These are phyloP conservation scores for Lochmaea capreae DNA, from an alignment of 2,888 invertebrate species.

Conservation along the genomic window DNA sequence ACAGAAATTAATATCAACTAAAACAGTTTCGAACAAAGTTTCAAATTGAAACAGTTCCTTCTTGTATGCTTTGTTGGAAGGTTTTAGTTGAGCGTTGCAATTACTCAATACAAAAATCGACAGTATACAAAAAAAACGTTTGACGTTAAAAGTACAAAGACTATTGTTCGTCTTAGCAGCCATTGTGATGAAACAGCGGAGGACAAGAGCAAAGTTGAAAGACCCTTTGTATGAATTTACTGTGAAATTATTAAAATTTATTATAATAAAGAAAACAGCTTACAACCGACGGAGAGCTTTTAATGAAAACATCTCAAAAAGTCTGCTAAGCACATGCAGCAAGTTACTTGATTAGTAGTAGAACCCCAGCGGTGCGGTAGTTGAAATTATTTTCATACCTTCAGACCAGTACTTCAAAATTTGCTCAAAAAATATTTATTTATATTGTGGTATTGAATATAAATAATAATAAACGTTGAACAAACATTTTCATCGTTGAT, in stretches of 20 bases:
- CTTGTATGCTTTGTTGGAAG: background rate
- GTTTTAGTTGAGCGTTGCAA: background rate
- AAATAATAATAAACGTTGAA: too few species aligned
- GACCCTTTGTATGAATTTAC: slow-evolving; percentile 29
- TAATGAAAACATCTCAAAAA: slow-evolving; percentile 36
- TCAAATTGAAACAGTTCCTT: background rate
- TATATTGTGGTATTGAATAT: background rate
- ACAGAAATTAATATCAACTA: too few species aligned
- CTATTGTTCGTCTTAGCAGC: background rate
- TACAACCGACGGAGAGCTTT: slow-evolving; percentile 25
- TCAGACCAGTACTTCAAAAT: background rate
- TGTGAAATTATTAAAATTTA: slow-evolving; percentile 39
- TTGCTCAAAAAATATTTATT: background rate
- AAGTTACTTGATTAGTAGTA: slow-evolving; percentile 33
- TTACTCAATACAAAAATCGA: background rate
- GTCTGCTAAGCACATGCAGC: slow-evolving; percentile 27
- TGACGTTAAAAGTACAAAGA: background rate
- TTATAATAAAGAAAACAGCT: slow-evolving; percentile 43
- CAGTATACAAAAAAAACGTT: background rate
- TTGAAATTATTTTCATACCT: background rate
- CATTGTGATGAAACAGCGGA: background rate
- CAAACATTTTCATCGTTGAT: too few species aligned
- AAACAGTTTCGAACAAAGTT: background rate
- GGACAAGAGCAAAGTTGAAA: slow-evolving; percentile 10
- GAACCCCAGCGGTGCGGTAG: background rate